Evolutionary conservation across 2,797 vertebrate species (phyloP).

Genomic region (Podarcis lilfordi): DNA sequence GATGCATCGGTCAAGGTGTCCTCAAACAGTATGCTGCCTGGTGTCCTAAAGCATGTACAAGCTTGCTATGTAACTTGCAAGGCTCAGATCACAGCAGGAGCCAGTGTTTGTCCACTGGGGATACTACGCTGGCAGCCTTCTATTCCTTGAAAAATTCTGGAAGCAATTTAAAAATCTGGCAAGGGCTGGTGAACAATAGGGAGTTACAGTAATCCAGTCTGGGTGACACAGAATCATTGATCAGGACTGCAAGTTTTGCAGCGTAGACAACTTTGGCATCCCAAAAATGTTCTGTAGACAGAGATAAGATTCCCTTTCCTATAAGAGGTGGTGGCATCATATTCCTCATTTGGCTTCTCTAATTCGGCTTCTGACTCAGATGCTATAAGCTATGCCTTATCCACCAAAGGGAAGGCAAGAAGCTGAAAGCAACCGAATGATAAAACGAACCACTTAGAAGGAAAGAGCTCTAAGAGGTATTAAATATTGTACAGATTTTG

Average conservation of each 20-base stretch:
- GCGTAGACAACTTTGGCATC: not conserved
- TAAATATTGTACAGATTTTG: not conserved
- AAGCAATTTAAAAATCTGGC: not conserved
- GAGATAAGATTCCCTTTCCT: not conserved
- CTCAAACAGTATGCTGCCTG: not conserved
- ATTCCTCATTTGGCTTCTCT: constrained; percentile 32
- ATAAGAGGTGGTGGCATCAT: constrained; percentile 27
- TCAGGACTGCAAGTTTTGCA: constrained; percentile 20
- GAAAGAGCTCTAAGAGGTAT: constrained; percentile 21
- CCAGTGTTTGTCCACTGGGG: not conserved
- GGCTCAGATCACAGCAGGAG: constrained; percentile 21
- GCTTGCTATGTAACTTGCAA: not conserved
- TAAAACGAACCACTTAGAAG: constrained; percentile 42
- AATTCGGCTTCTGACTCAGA: constrained; percentile 47
- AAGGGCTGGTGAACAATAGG: fast-evolving
- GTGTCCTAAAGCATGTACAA: not conserved
- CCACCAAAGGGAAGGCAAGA: constrained; percentile 24
- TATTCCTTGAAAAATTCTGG: not conserved
- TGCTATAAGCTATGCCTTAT: constrained; percentile 24
- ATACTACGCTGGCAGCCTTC: not conserved
- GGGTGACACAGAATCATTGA: not conserved
- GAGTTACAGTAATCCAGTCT: not conserved
- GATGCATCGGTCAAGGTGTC: not conserved
- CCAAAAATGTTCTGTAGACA: constrained; percentile 7
- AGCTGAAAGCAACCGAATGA: constrained; percentile 35